A percentile compares a stretch with the other conserved stretches of the same genome.
Evolutionary conservation across 1,140 invertebrate species (phyloP).

Genomic region (Adoxophyes honmai): DNA sequence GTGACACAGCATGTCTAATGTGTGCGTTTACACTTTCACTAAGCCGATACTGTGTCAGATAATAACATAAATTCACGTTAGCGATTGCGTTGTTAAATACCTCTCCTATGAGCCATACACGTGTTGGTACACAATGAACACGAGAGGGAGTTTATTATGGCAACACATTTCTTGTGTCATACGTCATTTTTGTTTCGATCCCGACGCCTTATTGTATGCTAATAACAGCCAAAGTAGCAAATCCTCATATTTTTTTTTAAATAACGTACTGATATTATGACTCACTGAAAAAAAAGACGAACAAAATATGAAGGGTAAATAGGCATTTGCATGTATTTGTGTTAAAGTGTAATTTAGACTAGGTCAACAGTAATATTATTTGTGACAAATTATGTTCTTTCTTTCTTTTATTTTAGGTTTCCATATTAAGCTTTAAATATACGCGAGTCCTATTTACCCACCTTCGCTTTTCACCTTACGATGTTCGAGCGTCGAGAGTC

Average conservation of each 20-base stretch:
- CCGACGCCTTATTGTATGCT: background rate
- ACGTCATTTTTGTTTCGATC: background rate
- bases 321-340: no score
- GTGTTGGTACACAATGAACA: background rate
- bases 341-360: no score
- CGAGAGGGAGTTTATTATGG: background rate
- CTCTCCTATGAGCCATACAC: background rate
- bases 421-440: no score
- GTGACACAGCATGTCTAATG: conserved; percentile 9
- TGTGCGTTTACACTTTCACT: conserved; percentile 10
- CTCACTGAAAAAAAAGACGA: no score
- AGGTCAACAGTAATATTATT: no score
- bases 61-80: background rate
- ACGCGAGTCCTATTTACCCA: background rate
- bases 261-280: no score
- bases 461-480: conserved; percentile 35
- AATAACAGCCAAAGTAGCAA: background rate
- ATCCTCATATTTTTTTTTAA: no score
- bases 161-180: background rate
- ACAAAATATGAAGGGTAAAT: no score
- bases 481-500: conserved; percentile 29
- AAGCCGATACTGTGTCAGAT: background rate
- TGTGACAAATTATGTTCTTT: no score
- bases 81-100: conserved; percentile 1
- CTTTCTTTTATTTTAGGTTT: no score